Evolutionary conservation across 2,113 vertebrate species (phyloP), one percentile per base, ranked within the genome.

Genomic region (Axis porcinus): DNA sequence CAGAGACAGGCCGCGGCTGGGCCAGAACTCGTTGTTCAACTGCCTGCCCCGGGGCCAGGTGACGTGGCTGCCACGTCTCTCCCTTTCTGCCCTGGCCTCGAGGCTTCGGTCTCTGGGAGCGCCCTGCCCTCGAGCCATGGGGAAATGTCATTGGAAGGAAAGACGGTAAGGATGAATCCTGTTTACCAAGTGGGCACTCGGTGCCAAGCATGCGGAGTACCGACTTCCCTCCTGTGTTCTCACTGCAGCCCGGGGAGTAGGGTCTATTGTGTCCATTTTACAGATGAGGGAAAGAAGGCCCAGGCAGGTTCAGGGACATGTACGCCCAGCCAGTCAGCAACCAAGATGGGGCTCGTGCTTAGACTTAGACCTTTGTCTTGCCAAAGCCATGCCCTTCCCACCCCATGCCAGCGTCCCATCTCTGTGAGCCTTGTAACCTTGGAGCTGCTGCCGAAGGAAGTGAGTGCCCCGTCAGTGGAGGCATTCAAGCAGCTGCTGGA

Each of bases 371-470:
- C 30, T 11, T 64, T 13, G 57, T n/a, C 2, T 12, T 17, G 43
- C 11, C 10, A 16, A 15, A 58, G 25, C 57, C 86, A 27, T 2
- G 6, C 9, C 52, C 45, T 55, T 50, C 57, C 36, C 1, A 1
- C 30, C 21, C 0, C 0, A 0, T 0, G 47, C 82, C 62, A 1
- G 1, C 28, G 7, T 45, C 57, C 81, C 13, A 2, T 4, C 58
- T 60, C 58, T 13, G 13, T n/a, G 78, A 91, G 17, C 86, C 91
- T n/a, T 13, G 6, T 4, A 28, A 9, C 60, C 87, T 52, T 36
- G 19, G 33, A 86, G 86, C 57, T 43, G 43, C 76, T 21, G 19
- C 8, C 0, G 0, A 1, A 10, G 55, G 36, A 16, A 28, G 86
- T 47, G 94, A 91, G 86, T 0, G 0, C 5, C 30, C 82, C 14